Percentiles rank a stretch among this genome's conserved stretches.
These are phyloP conservation scores for Agriopis marginaria DNA, from an alignment of 2,888 invertebrate genomes.

Conservation along the genomic window DNA sequence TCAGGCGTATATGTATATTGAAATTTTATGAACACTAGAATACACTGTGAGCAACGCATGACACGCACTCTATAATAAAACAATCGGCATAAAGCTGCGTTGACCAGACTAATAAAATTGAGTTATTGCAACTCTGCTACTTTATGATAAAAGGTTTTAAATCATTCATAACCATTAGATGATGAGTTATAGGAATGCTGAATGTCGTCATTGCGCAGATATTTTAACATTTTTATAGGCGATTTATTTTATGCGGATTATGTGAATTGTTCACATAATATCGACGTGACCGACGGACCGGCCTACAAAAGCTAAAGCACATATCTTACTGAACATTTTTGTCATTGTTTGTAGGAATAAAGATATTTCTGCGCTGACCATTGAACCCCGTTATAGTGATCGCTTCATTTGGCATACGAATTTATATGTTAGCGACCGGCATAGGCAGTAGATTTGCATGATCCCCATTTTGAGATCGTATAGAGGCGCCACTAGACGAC, in stretches of 20 bases:
- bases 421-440: constrained; percentile 74
- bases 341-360: constrained; percentile 77
- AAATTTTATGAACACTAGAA: constrained; percentile 68
- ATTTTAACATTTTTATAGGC: constrained; percentile 84
- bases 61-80: constrained; percentile 73
- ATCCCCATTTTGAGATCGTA: constrained; percentile 65
- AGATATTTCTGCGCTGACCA: constrained; percentile 81
- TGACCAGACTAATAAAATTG: constrained; percentile 84
- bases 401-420: constrained; percentile 82
- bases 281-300: constrained; percentile 62
- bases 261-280: constrained; percentile 74
- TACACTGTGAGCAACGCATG: constrained; percentile 66
- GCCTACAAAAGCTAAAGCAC: constrained; percentile 57
- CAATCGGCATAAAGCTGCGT: constrained; percentile 76
- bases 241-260: constrained; percentile 79
- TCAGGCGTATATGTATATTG: constrained; percentile 66
- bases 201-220: constrained; percentile 80
- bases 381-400: constrained; percentile 78
- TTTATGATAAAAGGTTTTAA: constrained; percentile 85
- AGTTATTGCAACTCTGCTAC: constrained; percentile 83
- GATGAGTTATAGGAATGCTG: constrained; percentile 82
- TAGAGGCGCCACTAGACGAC: constrained; percentile 57
- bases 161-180: constrained; percentile 85
- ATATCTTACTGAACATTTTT: constrained; percentile 72
- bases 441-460: constrained; percentile 84